Conservation (phyloP, 2,888 invertebrate species). For the Drosophila meridiana region DNA sequence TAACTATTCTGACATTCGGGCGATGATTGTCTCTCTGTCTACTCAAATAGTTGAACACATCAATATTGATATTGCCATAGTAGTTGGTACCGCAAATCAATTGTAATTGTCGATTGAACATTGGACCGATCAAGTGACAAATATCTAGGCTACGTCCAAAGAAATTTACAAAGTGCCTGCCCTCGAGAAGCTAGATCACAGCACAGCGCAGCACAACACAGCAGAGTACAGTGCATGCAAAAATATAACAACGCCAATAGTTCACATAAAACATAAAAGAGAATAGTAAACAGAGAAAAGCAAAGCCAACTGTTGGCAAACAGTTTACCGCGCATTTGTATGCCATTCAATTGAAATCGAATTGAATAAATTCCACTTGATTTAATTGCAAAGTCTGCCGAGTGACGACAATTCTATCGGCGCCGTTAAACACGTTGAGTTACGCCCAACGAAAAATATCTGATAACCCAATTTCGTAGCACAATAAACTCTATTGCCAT, state of each 20-base stretch:
- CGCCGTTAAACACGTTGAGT: slow-evolving; percentile 29
- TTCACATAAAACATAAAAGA: slow-evolving; percentile 5
- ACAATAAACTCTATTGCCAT: slow-evolving; percentile 3
- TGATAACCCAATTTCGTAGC: slow-evolving; percentile 39
- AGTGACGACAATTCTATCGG: slow-evolving; percentile 67
- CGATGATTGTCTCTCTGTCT: not conserved
- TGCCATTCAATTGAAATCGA: slow-evolving; percentile 76
- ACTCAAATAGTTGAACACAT: slow-evolving; percentile 33
- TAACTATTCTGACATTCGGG: not conserved
- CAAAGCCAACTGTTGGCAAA: slow-evolving; percentile 46
- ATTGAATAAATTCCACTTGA: slow-evolving; percentile 79
- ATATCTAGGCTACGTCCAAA: slow-evolving; percentile 67
- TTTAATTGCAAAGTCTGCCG: slow-evolving; percentile 70
- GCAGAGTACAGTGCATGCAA: slow-evolving; percentile 31
- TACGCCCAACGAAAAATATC: slow-evolving; percentile 40
- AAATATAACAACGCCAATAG: slow-evolving; percentile 34
- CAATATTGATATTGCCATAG: slow-evolving; percentile 48
- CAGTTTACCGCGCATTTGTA: slow-evolving; percentile 53
- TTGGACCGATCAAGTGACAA: slow-evolving; percentile 68
- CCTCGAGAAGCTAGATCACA: slow-evolving; percentile 53
- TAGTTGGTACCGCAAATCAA: slow-evolving; percentile 63
- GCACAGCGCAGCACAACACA: slow-evolving; percentile 33
- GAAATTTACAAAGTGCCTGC: slow-evolving; percentile 63
- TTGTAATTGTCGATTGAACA: slow-evolving; percentile 67
- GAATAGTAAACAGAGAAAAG: slow-evolving; percentile 10